Conservation (phyloP, 2,888 invertebrate species). For the Bombyx huttoni region DNA sequence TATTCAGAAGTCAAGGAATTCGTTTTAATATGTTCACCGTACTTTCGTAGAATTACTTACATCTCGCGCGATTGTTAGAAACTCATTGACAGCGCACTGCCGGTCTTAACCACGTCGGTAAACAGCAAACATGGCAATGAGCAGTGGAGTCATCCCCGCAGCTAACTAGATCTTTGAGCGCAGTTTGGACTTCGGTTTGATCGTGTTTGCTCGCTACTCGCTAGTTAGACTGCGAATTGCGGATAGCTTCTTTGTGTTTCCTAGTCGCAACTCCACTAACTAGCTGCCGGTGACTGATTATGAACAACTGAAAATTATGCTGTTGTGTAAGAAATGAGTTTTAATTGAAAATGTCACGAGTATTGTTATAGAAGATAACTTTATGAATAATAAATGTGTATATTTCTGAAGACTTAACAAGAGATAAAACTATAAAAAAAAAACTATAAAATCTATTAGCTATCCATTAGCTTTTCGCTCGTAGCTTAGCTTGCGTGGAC, state of each 20-base stretch:
- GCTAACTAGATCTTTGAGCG: slow-evolving; percentile 66
- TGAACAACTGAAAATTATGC: slow-evolving; percentile 17
- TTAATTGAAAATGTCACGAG: neutral
- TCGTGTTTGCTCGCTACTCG: slow-evolving; percentile 51
- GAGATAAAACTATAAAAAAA: too few species aligned
- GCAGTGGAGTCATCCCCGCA: slow-evolving; percentile 40
- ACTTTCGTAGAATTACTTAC: slow-evolving; percentile 21
- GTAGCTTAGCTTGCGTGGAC: too few species aligned
- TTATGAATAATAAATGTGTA: neutral
- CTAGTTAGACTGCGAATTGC: slow-evolving; percentile 59
- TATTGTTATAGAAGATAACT: neutral
- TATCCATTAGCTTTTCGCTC: too few species aligned
- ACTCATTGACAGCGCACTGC: slow-evolving; percentile 19
- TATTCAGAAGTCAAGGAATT: neutral
- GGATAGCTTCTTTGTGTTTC: slow-evolving; percentile 62
- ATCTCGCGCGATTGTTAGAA: slow-evolving; percentile 14
- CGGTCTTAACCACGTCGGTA: slow-evolving; percentile 22
- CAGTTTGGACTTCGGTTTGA: slow-evolving; percentile 58
- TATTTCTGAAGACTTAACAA: too few species aligned
- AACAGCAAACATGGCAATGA: slow-evolving; percentile 42
- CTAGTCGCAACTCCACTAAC: slow-evolving; percentile 55
- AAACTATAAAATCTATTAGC: too few species aligned
- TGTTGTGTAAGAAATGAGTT: slow-evolving; percentile 8
- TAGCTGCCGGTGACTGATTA: slow-evolving; percentile 46
- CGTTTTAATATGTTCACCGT: neutral